Evolutionary conservation across 2,888 invertebrate genomes (phyloP).

Genomic region (Dynastes hyllus): DNA sequence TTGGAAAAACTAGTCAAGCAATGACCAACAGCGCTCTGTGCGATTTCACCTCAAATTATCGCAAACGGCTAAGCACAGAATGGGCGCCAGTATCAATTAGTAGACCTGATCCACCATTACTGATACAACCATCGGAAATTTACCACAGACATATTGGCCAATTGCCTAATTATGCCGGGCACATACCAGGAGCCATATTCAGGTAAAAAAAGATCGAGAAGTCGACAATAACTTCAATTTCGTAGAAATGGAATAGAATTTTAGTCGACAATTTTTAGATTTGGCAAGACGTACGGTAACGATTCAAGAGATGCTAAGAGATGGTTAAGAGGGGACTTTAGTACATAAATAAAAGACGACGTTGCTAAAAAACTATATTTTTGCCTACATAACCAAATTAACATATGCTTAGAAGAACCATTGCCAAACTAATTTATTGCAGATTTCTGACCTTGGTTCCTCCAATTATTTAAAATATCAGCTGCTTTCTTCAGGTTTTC

Average conservation of each 20-base stretch:
- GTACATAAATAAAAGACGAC: slow-evolving; percentile 60
- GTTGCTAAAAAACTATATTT: slow-evolving; percentile 15
- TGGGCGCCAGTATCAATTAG: slow-evolving; percentile 82
- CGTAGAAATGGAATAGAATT: neutral
- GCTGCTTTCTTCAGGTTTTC: slow-evolving; percentile 80
- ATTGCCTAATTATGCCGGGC: slow-evolving; percentile 85
- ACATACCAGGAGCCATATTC: slow-evolving; percentile 83
- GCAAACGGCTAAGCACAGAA: slow-evolving; percentile 81
- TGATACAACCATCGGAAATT: slow-evolving; percentile 76
- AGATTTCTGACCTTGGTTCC: slow-evolving; percentile 53
- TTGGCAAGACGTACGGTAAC: slow-evolving; percentile 83
- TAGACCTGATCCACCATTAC: slow-evolving; percentile 72
- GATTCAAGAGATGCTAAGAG: slow-evolving; percentile 83
- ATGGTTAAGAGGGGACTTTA: slow-evolving; percentile 81
- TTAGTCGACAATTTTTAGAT: slow-evolving; percentile 20
- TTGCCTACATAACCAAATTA: neutral
- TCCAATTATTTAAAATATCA: slow-evolving; percentile 78
- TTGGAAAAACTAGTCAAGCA: slow-evolving; percentile 78
- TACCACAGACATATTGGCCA: slow-evolving; percentile 84
- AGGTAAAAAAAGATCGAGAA: slow-evolving; percentile 70
- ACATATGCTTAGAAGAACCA: slow-evolving; percentile 49
- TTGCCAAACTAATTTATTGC: slow-evolving; percentile 12
- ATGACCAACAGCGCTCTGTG: slow-evolving; percentile 82
- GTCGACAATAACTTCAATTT: slow-evolving; percentile 52
- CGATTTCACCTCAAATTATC: slow-evolving; percentile 84